Evolutionary conservation across 2,888 invertebrate species (phyloP), one percentile per base, ranked within the genome.

Genomic region (Shargacucullia verbasci): DNA sequence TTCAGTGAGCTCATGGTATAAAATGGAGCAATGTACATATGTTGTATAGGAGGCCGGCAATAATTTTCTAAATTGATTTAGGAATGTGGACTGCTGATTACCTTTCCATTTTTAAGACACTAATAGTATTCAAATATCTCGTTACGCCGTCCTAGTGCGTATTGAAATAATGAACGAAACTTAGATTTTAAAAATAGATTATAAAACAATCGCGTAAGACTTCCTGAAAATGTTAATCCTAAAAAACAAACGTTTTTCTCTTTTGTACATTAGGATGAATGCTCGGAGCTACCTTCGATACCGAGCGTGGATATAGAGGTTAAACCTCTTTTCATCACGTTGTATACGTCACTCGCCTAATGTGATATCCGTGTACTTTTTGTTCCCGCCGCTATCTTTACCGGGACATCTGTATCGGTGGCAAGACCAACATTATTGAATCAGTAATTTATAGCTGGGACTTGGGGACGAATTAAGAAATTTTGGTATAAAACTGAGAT

Each of bases 321-420:
- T 46, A 60, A 68, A 57, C 60, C 62, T 66, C 71, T 64, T 75
- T 75, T 64, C 73, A 68, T 67, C 79, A 66, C 76, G 79, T 80
- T 74, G 64, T 70, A 78, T 67, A 78, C 78, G 84, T 85, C 85
- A 82, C 74, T 75, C 79, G 78, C 78, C 85, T 93, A 93, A 93
- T 93, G 93, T 93, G 92, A 90, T 91, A 92, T 89, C 87, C 92
- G 83, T 93, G 93, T 93, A 84, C 87, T 88, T 90, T 90, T 88
- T 84, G 90, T 88, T 78, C 79, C 77, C 72, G 87, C 91, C 91
- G 93, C 91, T 93, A 93, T 93, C 93, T 81, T 69, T 48, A 64
- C 60, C 70, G 76, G 84, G 91, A 92, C 93, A 92, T 91, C 92
- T 92, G 92, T 91, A 91, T 91, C 92, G 85, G 92, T 88, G 90